Conservation (phyloP, 2,888 invertebrate species). For the Heteropelma amictum region DNA sequence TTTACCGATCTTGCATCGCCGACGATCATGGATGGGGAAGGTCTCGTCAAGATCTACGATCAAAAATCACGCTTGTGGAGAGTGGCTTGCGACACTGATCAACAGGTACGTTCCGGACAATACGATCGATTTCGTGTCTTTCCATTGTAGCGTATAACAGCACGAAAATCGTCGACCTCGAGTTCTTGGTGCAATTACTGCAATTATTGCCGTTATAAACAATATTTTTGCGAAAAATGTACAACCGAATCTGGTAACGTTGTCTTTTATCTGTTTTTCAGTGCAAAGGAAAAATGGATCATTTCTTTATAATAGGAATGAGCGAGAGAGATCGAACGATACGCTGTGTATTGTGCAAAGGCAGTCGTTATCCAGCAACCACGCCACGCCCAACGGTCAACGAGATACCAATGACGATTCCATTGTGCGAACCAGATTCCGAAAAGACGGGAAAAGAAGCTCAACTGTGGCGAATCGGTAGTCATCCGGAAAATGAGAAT, state of each 20-base stretch:
- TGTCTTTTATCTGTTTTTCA: constrained; percentile 67
- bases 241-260: background rate
- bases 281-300: constrained; percentile 85
- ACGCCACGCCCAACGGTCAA: constrained; percentile 90
- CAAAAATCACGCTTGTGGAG: constrained; percentile 87
- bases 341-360: constrained; percentile 92
- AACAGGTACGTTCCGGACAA: too few species aligned
- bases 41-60: constrained; percentile 86
- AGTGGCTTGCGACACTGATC: constrained; percentile 87
- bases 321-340: constrained; percentile 88
- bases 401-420: constrained; percentile 87
- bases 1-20: constrained; percentile 91
- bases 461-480: constrained; percentile 83
- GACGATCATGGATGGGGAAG: constrained; percentile 86
- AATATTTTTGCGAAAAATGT: too few species aligned
- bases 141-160: too few species aligned
- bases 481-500: constrained; percentile 82
- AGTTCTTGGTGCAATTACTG: too few species aligned
- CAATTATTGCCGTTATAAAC: too few species aligned
- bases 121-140: too few species aligned
- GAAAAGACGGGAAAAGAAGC: constrained; percentile 93
- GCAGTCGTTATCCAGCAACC: constrained; percentile 91
- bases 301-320: constrained; percentile 87
- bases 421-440: constrained; percentile 86
- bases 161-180: too few species aligned